Percentiles rank a stretch among this genome's conserved stretches.
Conservation (phyloP, 1,140 invertebrate species). For the Drosophila quadrilineata region DNA sequence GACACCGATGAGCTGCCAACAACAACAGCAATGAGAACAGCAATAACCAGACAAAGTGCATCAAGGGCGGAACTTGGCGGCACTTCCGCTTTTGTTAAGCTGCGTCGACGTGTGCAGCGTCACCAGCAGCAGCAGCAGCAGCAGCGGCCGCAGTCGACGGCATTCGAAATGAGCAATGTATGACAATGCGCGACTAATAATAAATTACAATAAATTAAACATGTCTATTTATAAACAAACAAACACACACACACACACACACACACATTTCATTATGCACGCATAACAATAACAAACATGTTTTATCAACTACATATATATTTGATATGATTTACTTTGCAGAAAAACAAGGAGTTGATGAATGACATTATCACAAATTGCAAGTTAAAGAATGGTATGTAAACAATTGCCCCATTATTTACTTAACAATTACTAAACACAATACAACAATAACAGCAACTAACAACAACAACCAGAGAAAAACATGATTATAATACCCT, state of each 20-base stretch:
- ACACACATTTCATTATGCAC: background rate
- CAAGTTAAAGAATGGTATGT: conserved; percentile 86
- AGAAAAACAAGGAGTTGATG: conserved; percentile 88
- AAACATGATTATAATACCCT: no score
- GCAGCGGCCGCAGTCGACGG: conserved; percentile 57
- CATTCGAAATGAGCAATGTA: conserved; percentile 70
- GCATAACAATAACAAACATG: background rate
- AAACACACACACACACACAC: no score
- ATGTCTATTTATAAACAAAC: no score
- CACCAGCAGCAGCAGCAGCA: conserved; percentile 57
- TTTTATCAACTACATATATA: conserved; percentile 3
- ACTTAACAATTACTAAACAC: conserved; percentile 4
- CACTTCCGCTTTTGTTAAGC: conserved; percentile 60
- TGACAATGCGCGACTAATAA: conserved; percentile 37
- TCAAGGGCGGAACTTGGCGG: conserved; percentile 34
- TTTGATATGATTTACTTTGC: conserved; percentile 80
- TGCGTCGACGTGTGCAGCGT: conserved; percentile 44
- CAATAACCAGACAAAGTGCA: background rate
- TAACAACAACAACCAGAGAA: background rate
- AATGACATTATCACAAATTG: conserved; percentile 85
- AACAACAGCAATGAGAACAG: background rate
- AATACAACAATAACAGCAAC: background rate
- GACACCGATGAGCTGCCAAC: conserved; percentile 12
- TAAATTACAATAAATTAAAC: background rate
- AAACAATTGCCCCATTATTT: conserved; percentile 5